Evolutionary conservation across 2,113 vertebrate species (phyloP), one percentile per base, ranked within the genome.

Genomic region (Pagrus major): DNA sequence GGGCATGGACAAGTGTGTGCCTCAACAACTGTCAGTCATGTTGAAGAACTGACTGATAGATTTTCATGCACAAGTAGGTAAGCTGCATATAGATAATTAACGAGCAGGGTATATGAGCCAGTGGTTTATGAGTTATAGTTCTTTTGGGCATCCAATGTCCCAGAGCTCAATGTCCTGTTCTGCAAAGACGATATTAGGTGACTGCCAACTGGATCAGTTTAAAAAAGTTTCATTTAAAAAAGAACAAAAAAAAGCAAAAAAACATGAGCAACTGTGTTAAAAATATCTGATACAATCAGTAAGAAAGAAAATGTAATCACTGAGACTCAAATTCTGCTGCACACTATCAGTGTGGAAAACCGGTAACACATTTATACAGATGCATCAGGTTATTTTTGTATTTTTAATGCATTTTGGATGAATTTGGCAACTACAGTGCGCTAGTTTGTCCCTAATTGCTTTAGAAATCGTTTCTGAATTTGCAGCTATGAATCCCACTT

Each of bases 11-110:
- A 58, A 31, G 29, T 71, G 52, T 44, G 54, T 27, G 58, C 23
- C 25, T 76, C 61, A 69, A 35, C 46, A 39, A 37, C 70, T 51
- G 70, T 46, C 68, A 85, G 29, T 85, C 76, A 80, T 77, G 41
- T 59, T 68, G 15, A 69, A 35, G 31, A 75, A 35, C 21, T 37
- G 35, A 44, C 35, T 49, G 68, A 70, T 44, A 11, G 2, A 63
- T 37, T 44, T 42, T 60, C n/a, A 68, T 5, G 42, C 21, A 80
- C 44, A 20, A 29, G 27, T 14, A 33, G 35, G 42, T 5, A 37
- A n/a, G 59, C 21, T 23, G 46, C 12, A 80, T 29, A 61, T 16
- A 12, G 71, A 78, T 49, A 20, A 66, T 12, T 33, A 27, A 20
- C 15, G 4, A 23, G 37, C 9, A 52, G 3, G 27, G 5, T 54